Percentiles rank a stretch among this genome's conserved stretches.
phyloP scores from a whole-genome alignment of 1,140 invertebrate species.

The Muscidifurax raptorellus region DNA sequence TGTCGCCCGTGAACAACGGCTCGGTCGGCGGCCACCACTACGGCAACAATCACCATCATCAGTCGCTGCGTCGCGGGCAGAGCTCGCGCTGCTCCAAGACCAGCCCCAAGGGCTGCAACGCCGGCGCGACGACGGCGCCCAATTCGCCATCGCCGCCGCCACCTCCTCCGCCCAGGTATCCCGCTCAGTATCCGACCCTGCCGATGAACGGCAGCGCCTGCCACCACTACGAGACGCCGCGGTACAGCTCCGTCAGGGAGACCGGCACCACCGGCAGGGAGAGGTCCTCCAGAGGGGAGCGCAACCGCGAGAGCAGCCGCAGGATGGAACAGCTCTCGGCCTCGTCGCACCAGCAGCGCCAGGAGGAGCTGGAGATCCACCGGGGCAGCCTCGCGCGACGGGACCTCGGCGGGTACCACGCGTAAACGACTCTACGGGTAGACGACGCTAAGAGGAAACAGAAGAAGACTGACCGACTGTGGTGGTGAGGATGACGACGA shows the following conservation, averaged over 20 bases:
- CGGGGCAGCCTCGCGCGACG: slow-evolving; percentile 35
- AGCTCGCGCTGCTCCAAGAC: background rate
- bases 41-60: slow-evolving; percentile 58
- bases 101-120: slow-evolving; percentile 45
- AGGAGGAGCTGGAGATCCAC: slow-evolving; percentile 45
- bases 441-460: too few relatives aligned
- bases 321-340: slow-evolving; percentile 49
- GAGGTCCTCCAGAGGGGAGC: slow-evolving; percentile 3
- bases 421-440: background rate
- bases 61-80: slow-evolving; percentile 49
- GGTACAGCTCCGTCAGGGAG: background rate
- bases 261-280: background rate
- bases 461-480: slow-evolving; percentile 26
- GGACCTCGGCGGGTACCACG: slow-evolving; percentile 37
- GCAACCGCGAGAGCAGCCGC: slow-evolving; percentile 25
- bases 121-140: slow-evolving; percentile 50
- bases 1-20: slow-evolving; percentile 44
- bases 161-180: slow-evolving; percentile 62
- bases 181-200: slow-evolving; percentile 65
- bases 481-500: background rate
- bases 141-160: slow-evolving; percentile 54
- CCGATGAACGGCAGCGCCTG: slow-evolving; percentile 62
- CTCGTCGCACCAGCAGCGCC: slow-evolving; percentile 47
- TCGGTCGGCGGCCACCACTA: slow-evolving; percentile 51
- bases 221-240: slow-evolving; percentile 59